phyloP scores from a whole-genome alignment of 2,888 invertebrate genomes.

The Ypsolopha sequella region DNA sequence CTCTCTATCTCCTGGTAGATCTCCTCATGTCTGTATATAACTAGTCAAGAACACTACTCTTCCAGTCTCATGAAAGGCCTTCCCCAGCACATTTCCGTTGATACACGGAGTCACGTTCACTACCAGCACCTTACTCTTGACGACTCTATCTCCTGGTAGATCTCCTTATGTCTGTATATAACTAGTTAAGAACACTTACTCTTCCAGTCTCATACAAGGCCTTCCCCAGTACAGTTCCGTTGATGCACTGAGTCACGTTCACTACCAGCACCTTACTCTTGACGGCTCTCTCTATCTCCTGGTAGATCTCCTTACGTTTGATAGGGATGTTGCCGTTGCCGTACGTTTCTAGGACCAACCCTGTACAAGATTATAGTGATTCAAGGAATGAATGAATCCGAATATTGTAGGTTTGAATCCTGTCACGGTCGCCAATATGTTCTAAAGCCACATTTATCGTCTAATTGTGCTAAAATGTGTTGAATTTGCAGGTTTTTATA shows the following conservation, averaged over 20 bases:
- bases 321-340: conserved; percentile 95
- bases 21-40: conserved; percentile 75
- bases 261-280: conserved; percentile 86
- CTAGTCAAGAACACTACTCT: conserved; percentile 52
- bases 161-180: conserved; percentile 75
- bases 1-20: conserved; percentile 79
- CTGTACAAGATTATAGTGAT: conserved; percentile 19
- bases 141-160: conserved; percentile 84
- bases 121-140: conserved; percentile 83
- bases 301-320: conserved; percentile 83
- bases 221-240: conserved; percentile 79
- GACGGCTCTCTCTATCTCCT: conserved; percentile 79
- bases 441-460: too few species aligned
- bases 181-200: conserved; percentile 37
- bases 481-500: too few species aligned
- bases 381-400: too few species aligned
- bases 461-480: too few species aligned
- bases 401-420: too few species aligned
- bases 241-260: conserved; percentile 93
- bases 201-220: conserved; percentile 89
- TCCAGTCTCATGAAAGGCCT: conserved; percentile 87
- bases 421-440: too few species aligned
- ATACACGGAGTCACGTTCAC: conserved; percentile 95
- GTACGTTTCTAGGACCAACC: conserved; percentile 92
- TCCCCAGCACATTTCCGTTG: conserved; percentile 80